Evolutionary conservation across 30 jellyfish, hydroid and myxozoan species (phyloP).

Genomic region (Cassiopea xamachana): DNA sequence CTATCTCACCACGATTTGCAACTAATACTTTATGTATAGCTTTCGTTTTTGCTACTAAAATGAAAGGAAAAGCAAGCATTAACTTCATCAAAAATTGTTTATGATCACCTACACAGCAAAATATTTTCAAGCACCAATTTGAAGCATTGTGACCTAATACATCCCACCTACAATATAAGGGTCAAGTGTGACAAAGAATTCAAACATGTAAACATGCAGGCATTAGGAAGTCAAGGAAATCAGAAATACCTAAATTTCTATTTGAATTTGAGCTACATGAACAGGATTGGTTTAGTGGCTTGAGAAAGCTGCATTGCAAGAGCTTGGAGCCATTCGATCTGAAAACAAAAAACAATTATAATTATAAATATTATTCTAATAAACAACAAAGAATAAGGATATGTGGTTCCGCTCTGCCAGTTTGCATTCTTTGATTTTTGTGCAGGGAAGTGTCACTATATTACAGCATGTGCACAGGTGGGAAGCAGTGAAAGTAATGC

Average conservation of each 20-base stretch:
- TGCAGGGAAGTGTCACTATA: too few relatives aligned
- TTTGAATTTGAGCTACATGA: constrained; percentile 31
- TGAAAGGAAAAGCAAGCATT: not conserved
- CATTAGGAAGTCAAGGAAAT: too few relatives aligned
- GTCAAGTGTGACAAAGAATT: too few relatives aligned
- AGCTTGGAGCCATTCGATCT: constrained; percentile 5
- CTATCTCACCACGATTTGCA: constrained; percentile 99
- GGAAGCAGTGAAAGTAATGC: too few relatives aligned
- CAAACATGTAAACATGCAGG: too few relatives aligned
- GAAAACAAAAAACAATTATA: not conserved
- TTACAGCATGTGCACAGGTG: too few relatives aligned
- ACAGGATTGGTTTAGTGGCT: not conserved
- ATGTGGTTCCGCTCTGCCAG: not conserved
- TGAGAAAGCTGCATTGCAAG: not conserved
- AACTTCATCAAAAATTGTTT: not conserved
- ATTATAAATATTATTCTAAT: not conserved
- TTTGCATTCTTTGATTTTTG: too few relatives aligned
- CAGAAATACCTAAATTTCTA: constrained; percentile 31
- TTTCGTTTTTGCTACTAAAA: constrained; percentile 56
- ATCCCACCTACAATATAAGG: too few relatives aligned
- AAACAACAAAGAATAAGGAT: not conserved
- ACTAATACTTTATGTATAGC: constrained; percentile 86
- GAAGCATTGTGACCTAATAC: too few relatives aligned
- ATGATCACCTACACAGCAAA: too few relatives aligned
- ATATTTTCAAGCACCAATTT: too few relatives aligned